Conservation (phyloP, 2,888 invertebrate genomes). For the Stomorhina lunata region DNA sequence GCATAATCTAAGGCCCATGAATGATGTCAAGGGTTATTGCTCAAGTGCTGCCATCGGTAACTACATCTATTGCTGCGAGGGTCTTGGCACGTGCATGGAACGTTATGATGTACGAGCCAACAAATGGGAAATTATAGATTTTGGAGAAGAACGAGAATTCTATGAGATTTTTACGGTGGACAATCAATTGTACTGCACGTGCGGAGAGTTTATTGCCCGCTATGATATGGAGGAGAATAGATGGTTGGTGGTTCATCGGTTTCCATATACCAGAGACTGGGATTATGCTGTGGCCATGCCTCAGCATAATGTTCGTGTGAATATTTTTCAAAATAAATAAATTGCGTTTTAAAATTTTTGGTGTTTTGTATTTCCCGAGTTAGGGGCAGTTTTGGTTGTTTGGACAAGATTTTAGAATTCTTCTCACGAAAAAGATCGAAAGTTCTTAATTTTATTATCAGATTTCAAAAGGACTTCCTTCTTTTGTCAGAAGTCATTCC, state of each 20-base stretch:
- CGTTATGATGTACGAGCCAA: conserved; percentile 71
- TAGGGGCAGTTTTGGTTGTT: no score
- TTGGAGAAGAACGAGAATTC: conserved; percentile 72
- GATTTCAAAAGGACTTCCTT: no score
- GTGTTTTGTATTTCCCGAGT: no score
- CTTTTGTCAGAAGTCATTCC: no score
- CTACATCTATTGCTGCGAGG: conserved; percentile 73
- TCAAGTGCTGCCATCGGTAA: conserved; percentile 70
- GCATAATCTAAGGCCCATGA: conserved; percentile 70
- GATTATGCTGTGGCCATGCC: conserved; percentile 72
- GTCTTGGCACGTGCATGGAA: conserved; percentile 73
- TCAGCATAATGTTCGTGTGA: no score
- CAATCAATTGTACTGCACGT: conserved; percentile 71
- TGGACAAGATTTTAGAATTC: no score
- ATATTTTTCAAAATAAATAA: no score
- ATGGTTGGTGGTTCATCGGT: conserved; percentile 69
- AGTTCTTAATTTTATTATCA: no score
- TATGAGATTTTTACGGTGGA: conserved; percentile 72
- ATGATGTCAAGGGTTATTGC: conserved; percentile 73
- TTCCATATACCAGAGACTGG: conserved; percentile 70
- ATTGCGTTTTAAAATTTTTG: no score
- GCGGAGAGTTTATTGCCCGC: conserved; percentile 70
- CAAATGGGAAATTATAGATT: conserved; percentile 73
- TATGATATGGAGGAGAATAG: conserved; percentile 68
- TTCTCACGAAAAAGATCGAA: no score